Base-by-base conservation (phyloP, 30 jellyfish, hydroid and myxozoan genomes). In the Pelagia noctiluca region DNA sequence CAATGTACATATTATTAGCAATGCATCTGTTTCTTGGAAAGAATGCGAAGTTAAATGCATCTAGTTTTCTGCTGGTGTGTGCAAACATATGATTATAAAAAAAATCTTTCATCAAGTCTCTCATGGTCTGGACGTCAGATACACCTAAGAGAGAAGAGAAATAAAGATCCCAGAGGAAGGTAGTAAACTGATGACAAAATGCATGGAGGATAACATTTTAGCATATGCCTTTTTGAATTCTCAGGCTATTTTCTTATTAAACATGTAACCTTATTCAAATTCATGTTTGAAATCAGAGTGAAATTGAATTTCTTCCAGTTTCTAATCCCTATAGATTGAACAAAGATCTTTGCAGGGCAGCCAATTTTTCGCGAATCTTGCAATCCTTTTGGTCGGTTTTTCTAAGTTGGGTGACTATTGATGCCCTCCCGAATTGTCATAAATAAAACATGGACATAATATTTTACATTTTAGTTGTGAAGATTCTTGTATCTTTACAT, bases 101-200 rank as follows among this genome's bases (percentile, higher is more conserved):
- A 69, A 69, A 69, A 36, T 69, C 82, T 69, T 36, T 33, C 29
- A 69, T 63, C 64, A 69, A 46, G 35, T 69, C 82, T 69, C 82
- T 69, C 82, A 69, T 69, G 34, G 82, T 69, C 82, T 35, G 82
- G 63, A 69, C 82, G 63, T 69, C 82, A 37, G 82, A 69, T 33
- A 69, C 82, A 69, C 82, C 82, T 69, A 69, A 16, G 28, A 21
- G 82, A 31, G 63, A 69, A 69, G 23, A 69, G 71, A 49, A 35
- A 37, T 38, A 48, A 26, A 5, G 84, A 72, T 37, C 71, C 13
- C 50, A 37, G 71, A 48, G 46, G 84, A 35, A 37, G 48, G 84
- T 8, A 37, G 2, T 72, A 30, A 38, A 42, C 28, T 21, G 2
- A 72, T 37, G 84, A 72, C 71, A 63, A 72, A 42, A 47, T 32